phyloP scores from a whole-genome alignment of 2,113 vertebrate species.

The Brachypodius melanocephalos region DNA sequence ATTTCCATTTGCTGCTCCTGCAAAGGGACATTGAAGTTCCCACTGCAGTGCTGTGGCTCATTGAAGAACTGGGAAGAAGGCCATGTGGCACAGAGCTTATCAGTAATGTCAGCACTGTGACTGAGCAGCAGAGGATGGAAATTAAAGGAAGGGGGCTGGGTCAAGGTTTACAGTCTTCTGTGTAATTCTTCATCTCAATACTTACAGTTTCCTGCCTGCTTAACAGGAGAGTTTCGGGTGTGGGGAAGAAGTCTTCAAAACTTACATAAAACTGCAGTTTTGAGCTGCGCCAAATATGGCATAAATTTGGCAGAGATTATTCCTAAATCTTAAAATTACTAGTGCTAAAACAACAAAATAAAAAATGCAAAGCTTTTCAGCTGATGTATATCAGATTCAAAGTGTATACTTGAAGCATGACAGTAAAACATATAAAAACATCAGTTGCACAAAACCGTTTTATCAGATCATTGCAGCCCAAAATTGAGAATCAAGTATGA shows the following conservation, averaged over 20 bases:
- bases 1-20: not conserved
- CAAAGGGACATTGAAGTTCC: not conserved
- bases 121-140: not conserved
- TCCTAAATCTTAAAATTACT: not conserved
- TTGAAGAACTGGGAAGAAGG: not conserved
- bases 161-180: not conserved
- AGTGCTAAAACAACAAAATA: not conserved
- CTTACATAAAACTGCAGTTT: not conserved
- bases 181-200: not conserved
- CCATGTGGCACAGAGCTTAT: not conserved
- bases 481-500: not conserved
- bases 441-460: not conserved
- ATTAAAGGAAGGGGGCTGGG: not conserved
- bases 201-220: not conserved
- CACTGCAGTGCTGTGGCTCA: not conserved
- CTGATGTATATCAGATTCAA: not conserved
- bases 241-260: not conserved
- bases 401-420: not conserved
- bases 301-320: not conserved
- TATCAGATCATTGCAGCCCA: not conserved
- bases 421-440: not conserved
- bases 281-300: not conserved
- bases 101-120: not conserved
- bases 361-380: not conserved
- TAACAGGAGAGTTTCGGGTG: not conserved